Evolutionary conservation across 1,140 invertebrate species (phyloP), one percentile per base, ranked within the genome.

Genomic region (Paramacrobiotus metropolitanus): DNA sequence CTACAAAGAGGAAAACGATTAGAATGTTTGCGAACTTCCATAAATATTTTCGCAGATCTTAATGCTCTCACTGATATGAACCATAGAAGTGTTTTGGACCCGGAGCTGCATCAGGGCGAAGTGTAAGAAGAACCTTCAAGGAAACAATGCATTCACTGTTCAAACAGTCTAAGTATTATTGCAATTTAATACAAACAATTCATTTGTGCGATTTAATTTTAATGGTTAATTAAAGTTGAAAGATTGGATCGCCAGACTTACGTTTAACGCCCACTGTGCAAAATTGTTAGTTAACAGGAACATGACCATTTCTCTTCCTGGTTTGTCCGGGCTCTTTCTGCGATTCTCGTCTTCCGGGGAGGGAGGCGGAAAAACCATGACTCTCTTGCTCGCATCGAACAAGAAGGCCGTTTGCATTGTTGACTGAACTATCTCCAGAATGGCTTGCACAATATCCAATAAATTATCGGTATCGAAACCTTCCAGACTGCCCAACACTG

Each of bases 321-420:
- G 34, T 40, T 40, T 40, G n/a, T 40, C 34, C 9, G 9, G 9
- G n/a, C 34, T 40, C 34, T 40, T n/a, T 9, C 34, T 9, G 34
- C 34, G 34, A n/a, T 40, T n/a, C 9, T n/a, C n/a, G 34, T 40
- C n/a, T 40, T n/a, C 9, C 34, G 9, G 9, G 9, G 9, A 9
- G 9, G 34, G 34, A n/a, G n/a, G 9, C 9, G 34, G 34, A n/a
- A 15, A 40, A 9, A 40, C n/a, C 34, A 40, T 15, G 9, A n/a
- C 9, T n/a, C 34, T 9, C n/a, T 40, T 40, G 34, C 9, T 15
- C 9, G 88, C 87, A 70, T 94, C 89, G 62, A 95, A 72, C 45
- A 95, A 87, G 69, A 95, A 94, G 71, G 94, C 85, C 0, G 89
- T 93, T 73, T 96, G 91, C 65, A 84, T 82, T 1, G 85, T 84